A percentile compares a stretch with the other conserved stretches of the same genome.
Conservation (phyloP, 2,113 vertebrate genomes). For the Trochalopteron elliotii region DNA sequence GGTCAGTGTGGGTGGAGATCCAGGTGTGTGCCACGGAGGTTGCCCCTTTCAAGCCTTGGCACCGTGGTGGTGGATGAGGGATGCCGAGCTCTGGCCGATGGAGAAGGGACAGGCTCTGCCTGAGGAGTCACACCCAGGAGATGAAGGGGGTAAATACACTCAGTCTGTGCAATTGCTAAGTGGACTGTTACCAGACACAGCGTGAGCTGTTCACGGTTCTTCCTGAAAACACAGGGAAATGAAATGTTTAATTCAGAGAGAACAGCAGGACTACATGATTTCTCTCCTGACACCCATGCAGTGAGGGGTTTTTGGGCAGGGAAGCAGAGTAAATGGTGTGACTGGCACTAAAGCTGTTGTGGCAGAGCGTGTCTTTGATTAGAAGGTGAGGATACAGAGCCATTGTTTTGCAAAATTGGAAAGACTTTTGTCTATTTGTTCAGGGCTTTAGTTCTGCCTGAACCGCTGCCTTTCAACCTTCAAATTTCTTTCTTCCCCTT, state of each 20-base stretch:
- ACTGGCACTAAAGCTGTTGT: not conserved
- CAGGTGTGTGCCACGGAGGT: not conserved
- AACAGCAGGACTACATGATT: not conserved
- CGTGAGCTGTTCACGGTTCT: not conserved
- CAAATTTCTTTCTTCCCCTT: not conserved
- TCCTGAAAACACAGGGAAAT: not conserved
- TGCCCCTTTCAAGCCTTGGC: not conserved
- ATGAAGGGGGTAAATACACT: not conserved
- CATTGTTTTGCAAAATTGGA: not conserved
- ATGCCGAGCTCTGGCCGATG: not conserved
- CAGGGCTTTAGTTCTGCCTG: not conserved
- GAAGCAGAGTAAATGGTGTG: conserved; percentile 22
- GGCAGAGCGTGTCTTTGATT: not conserved
- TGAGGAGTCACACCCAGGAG: not conserved
- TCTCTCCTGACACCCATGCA: not conserved
- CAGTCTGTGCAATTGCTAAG: not conserved
- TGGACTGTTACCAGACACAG: not conserved
- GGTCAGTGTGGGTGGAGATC: not conserved
- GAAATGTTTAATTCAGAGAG: not conserved
- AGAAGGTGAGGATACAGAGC: conserved; percentile 24
- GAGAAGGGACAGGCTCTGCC: not conserved
- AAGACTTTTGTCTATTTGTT: not conserved
- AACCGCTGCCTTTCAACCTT: fast-evolving
- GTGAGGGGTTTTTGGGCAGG: not conserved
- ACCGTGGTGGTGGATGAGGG: fast-evolving